Base-by-base conservation (phyloP, 1,140 invertebrate genomes). In the Ctenoplectra terminalis region DNA sequence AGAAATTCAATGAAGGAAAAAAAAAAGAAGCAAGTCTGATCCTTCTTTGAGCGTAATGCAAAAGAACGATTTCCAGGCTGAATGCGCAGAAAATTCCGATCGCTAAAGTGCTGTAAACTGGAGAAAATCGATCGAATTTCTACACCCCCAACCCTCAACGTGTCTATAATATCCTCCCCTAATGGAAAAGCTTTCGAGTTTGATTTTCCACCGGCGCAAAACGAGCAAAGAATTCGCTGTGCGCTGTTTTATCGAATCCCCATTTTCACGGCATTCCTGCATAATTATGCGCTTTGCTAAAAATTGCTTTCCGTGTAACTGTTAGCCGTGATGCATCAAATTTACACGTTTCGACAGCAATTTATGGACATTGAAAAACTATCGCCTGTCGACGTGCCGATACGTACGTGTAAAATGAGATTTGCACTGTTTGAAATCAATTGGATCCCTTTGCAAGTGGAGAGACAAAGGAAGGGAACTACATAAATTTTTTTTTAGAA, bases 181-280 rank as follows among this genome's bases (percentile, higher is more conserved):
- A 79, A 79, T 79, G 77, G 77, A 63, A 72, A 79, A 61, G 67
- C 77, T 79, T 79, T 79, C 56, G 43, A 52, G 69, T 61, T 79
- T 79, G 66, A 79, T 63, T 79, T 72, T 79, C 34, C 46, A 9
- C 4, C 17, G 26, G n/a, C n/a, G 56, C 26, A 29, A 52, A 79
- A 63, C 58, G 77, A 63, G 43, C 64, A 46, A 79, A 79, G 77
- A 79, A 79, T 79, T 79, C 63, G 46, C 75, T 20, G 37, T 23
- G 26, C 66, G 76, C 56, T 79, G 67, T 79, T 79, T 72, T 54
- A 50, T 71, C 67, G 64, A 43, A 60, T 61, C 56, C 52, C 54
- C 66, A 37, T 23, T 79, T 79, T 61, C 26, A 48, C 34, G 31
- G 76, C n/a, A 71, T 71, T 50, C 67, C 34, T 70, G 43, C 56